Base-by-base conservation (phyloP, 2,888 invertebrate species). In the Linyphia triangularis region DNA sequence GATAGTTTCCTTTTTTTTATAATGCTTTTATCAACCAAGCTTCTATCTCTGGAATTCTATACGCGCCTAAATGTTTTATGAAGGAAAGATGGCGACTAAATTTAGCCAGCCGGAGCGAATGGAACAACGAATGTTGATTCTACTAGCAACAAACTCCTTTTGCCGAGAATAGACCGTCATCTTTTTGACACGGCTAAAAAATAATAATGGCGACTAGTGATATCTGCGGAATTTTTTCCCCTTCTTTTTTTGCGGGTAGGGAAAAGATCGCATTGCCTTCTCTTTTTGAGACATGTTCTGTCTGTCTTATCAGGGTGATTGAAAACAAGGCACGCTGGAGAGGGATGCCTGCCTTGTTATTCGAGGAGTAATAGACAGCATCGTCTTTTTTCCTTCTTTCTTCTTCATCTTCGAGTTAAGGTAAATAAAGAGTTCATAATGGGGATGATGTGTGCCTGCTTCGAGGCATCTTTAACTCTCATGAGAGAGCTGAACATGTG, bases 71-170 rank as follows among this genome's bases (percentile, higher is more conserved):
- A 88, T 88, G 86, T 88, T 88, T 81, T 88, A 88, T 88, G 86
- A 88, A 88, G 86, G 79, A 86, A 33, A 51, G 51, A 81, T 88
- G 75, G 59, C 40, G 59, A 26, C 81, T 88, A 88, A 73, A 81
- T 88, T 81, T 88, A 88, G 86, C 75, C 51, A 26, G 65, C 33
- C 61, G 81, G 67, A 72, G 79, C 72, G 37, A 43, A 22, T 73
- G 77, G 77, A 88, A 88, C 86, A 88, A 88, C 86, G 81, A 69
- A 88, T 88, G 86, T 88, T 88, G 86, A 88, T 88, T 88, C 86
- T 51, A n/a, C 51, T 82, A 81, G 75, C 73, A 88, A 88, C 86
- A 75, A 88, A 88, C 86, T 88, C 69, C 73, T 57, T 43, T 51
- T 19, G 28, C 61, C 81, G 30, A 82, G 81, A 88, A 88, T 88